Percentiles rank a stretch among this genome's conserved stretches.
Conservation (phyloP, 2,113 vertebrate genomes). For the Lagopus leucura region DNA sequence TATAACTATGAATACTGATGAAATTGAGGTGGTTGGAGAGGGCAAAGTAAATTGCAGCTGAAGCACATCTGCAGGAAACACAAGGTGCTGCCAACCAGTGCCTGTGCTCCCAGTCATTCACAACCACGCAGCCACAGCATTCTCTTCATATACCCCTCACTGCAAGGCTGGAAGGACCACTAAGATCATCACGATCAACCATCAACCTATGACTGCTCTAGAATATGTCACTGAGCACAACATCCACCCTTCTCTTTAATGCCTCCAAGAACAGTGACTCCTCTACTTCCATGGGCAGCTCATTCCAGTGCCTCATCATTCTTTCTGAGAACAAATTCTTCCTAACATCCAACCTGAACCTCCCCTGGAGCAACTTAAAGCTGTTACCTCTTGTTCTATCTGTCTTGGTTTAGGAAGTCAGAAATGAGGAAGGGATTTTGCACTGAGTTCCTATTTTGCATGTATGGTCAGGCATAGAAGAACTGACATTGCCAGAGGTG, state of each 20-base stretch:
- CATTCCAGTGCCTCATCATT: too few relatives aligned
- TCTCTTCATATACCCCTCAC: not conserved
- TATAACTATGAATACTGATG: not conserved
- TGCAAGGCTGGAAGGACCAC: not conserved
- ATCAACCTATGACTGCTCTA: too few relatives aligned
- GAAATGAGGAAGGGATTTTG: not conserved
- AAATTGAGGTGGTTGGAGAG: not conserved
- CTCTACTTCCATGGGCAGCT: too few relatives aligned
- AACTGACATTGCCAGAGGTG: not conserved
- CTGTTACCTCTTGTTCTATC: too few relatives aligned
- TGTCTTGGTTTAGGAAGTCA: not conserved
- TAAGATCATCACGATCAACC: too few relatives aligned
- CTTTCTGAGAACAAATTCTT: too few relatives aligned
- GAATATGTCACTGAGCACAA: too few relatives aligned
- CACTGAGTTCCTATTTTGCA: accelerated
- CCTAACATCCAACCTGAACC: too few relatives aligned
- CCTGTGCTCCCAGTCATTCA: not conserved
- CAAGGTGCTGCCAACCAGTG: not conserved
- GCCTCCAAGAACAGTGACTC: too few relatives aligned
- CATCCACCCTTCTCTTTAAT: too few relatives aligned
- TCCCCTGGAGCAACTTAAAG: too few relatives aligned
- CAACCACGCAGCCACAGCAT: not conserved
- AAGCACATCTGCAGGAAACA: not conserved
- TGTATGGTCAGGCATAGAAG: accelerated
- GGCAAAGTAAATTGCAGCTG: not conserved